Conservation (phyloP, 2,888 invertebrate genomes). For the Drosophila pseudotakahashii region DNA sequence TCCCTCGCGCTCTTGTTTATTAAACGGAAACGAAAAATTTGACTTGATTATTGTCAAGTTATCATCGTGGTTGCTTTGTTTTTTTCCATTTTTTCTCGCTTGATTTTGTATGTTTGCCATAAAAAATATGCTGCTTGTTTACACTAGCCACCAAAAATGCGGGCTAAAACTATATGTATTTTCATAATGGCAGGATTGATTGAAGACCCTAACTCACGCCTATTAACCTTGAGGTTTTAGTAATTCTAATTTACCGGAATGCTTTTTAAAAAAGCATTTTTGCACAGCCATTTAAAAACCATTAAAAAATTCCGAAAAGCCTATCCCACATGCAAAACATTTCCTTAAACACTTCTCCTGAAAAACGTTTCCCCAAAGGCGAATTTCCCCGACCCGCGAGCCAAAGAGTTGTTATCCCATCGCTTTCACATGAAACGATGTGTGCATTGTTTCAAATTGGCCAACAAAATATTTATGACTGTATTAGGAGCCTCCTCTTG, state of each 20-base stretch:
- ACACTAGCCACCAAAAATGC: constrained; percentile 47
- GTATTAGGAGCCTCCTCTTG: constrained; percentile 49
- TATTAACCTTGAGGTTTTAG: constrained; percentile 59
- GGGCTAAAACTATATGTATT: constrained; percentile 42
- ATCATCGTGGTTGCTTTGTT: constrained; percentile 44
- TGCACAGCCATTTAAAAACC: neutral
- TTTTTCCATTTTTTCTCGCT: constrained; percentile 15
- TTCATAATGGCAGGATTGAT: constrained; percentile 27
- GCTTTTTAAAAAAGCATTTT: neutral
- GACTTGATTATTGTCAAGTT: constrained; percentile 78
- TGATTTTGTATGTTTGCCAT: constrained; percentile 39
- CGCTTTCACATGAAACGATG: constrained; percentile 47
- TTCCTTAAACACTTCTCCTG: constrained; percentile 1
- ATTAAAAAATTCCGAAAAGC: neutral
- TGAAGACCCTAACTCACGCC: constrained; percentile 62
- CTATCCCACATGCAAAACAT: neutral
- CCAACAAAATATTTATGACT: constrained; percentile 64
- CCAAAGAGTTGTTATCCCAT: constrained; percentile 29
- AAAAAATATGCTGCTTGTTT: constrained; percentile 25
- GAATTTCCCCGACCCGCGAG: too few relatives aligned
- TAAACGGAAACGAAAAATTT: constrained; percentile 80
- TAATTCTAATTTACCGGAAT: neutral
- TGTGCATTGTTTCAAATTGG: constrained; percentile 59
- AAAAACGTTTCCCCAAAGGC: neutral
- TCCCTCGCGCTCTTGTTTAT: constrained; percentile 54